phyloP scores from a whole-genome alignment of 2,113 vertebrate genomes.

The Burhinus oedicnemus region DNA sequence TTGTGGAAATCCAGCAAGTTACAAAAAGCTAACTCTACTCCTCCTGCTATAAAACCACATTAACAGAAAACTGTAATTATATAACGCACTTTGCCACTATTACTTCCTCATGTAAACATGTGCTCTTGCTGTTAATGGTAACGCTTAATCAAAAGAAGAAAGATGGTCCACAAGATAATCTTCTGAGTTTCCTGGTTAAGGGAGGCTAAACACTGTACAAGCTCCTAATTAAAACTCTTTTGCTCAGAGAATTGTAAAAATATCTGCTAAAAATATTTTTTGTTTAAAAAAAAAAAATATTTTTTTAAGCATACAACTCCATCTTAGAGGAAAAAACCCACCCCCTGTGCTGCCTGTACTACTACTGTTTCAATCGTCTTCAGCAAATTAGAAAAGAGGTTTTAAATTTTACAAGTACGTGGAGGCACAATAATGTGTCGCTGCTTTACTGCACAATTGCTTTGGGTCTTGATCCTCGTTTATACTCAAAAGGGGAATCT shows the following conservation, averaged over 20 bases:
- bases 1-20: not conserved
- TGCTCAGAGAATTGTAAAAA: not conserved
- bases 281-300: not conserved
- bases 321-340: not conserved
- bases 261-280: not conserved
- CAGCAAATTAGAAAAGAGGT: not conserved
- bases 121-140: not conserved
- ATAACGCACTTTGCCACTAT: not conserved
- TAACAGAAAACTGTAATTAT: not conserved
- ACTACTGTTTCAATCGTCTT: not conserved
- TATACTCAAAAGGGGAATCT: rapidly evolving
- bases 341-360: not conserved
- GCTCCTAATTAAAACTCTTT: not conserved
- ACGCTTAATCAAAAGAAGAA: not conserved
- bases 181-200: not conserved
- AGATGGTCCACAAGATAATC: not conserved
- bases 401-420: rapidly evolving
- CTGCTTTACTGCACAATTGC: rapidly evolving
- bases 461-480: not conserved
- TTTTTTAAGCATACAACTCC: not conserved
- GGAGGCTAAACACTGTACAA: not conserved
- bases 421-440: rapidly evolving
- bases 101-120: not conserved
- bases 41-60: not conserved
- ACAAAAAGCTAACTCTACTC: not conserved